phyloP scores from a whole-genome alignment of 2,113 vertebrate species.

The Pardalotus punctatus region DNA sequence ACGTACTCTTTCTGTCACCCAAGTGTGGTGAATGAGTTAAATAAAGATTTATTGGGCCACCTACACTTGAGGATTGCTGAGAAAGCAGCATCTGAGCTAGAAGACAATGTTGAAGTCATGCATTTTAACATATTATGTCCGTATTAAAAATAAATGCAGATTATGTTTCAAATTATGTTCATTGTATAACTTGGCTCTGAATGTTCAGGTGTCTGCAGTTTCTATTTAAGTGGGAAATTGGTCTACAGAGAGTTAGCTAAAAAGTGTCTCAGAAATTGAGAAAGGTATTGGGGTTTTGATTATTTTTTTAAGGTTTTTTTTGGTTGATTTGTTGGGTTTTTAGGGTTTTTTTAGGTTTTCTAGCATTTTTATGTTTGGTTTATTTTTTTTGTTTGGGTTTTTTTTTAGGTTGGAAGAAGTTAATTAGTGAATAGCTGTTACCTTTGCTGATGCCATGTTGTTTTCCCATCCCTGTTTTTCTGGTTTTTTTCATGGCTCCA shows the following conservation, averaged over 20 bases:
- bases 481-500: not conserved
- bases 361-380: not conserved
- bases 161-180: not conserved
- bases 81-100: not conserved
- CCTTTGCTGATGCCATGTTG: not conserved
- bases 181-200: accelerated
- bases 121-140: not conserved
- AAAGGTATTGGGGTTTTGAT: not conserved
- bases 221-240: not conserved
- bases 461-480: not conserved
- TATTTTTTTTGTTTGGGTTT: not conserved
- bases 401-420: not conserved
- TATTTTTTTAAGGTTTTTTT: accelerated
- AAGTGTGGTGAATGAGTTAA: not conserved
- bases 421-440: not conserved
- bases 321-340: not conserved
- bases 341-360: too few relatives aligned
- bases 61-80: not conserved
- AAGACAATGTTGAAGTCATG: not conserved
- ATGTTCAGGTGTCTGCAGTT: not conserved
- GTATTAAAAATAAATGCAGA: not conserved
- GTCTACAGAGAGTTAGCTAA: not conserved
- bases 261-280: not conserved
- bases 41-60: not conserved
- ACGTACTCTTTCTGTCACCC: not conserved